phyloP scores from a whole-genome alignment of 2,113 vertebrate species.

The Nipponia nippon region DNA sequence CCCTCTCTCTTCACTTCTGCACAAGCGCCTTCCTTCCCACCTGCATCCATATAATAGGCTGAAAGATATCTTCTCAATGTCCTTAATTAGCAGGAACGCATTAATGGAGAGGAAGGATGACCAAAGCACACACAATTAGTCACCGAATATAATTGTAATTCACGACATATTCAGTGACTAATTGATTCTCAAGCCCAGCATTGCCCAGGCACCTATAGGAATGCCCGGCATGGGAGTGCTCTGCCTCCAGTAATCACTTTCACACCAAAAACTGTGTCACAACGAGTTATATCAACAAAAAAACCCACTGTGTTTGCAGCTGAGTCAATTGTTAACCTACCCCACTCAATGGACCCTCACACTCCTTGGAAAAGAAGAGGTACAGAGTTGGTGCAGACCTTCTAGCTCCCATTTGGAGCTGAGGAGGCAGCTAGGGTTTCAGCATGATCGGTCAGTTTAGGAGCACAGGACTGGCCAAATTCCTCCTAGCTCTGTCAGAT shows the following conservation, averaged over 20 bases:
- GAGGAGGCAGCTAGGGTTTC: background rate
- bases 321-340: background rate
- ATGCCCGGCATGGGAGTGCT: background rate
- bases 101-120: constrained; percentile 21
- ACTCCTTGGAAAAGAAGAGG: background rate
- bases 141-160: background rate
- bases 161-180: background rate
- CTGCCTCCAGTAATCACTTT: background rate
- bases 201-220: background rate
- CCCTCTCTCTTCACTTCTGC: background rate
- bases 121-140: background rate
- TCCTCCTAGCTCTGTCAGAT: background rate
- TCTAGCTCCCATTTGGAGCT: background rate
- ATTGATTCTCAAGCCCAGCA: background rate
- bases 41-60: background rate
- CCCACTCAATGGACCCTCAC: background rate
- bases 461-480: background rate
- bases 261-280: background rate
- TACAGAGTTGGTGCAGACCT: background rate
- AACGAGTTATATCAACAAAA: background rate
- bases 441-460: background rate
- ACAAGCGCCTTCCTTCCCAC: background rate
- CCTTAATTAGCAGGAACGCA: constrained; percentile 10
- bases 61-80: constrained; percentile 20
- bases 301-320: background rate